Evolutionary conservation across 2,113 vertebrate species (phyloP).

Genomic region (Cyanocitta stelleri): DNA sequence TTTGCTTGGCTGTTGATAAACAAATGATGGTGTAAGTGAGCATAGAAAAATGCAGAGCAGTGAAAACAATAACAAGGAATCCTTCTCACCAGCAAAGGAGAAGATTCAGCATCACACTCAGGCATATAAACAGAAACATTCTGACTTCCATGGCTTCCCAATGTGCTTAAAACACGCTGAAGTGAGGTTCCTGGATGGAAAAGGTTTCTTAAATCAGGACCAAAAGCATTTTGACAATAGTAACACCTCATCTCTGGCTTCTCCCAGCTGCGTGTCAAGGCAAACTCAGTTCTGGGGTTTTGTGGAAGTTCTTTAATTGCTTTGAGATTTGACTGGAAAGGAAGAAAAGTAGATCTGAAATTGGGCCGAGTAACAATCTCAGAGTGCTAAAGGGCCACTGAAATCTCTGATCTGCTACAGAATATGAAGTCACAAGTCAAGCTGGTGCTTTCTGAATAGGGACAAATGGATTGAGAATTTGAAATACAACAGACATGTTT

Average conservation of each 20-base stretch:
- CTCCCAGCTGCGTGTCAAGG: background rate
- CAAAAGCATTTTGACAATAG: background rate
- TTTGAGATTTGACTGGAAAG: background rate
- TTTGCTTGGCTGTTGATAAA: constrained; percentile 14
- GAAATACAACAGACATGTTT: background rate
- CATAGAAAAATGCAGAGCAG: background rate
- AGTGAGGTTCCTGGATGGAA: background rate
- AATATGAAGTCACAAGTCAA: background rate
- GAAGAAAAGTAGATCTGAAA: background rate
- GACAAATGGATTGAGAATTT: background rate
- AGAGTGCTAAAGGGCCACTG: background rate
- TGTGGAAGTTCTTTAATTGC: background rate
- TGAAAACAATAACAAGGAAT: background rate
- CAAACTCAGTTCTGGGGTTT: background rate
- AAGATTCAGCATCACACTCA: background rate
- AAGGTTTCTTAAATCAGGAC: background rate
- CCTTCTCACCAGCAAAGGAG: background rate
- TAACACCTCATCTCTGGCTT: background rate
- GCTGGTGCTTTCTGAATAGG: background rate
- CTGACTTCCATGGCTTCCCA: background rate
- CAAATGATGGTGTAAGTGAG: background rate
- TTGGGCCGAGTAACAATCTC: background rate
- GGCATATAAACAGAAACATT: background rate
- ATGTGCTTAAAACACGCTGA: background rate
- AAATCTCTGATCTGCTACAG: background rate